phyloP scores from a whole-genome alignment of 2,113 vertebrate species.

The Tinamus guttatus region DNA sequence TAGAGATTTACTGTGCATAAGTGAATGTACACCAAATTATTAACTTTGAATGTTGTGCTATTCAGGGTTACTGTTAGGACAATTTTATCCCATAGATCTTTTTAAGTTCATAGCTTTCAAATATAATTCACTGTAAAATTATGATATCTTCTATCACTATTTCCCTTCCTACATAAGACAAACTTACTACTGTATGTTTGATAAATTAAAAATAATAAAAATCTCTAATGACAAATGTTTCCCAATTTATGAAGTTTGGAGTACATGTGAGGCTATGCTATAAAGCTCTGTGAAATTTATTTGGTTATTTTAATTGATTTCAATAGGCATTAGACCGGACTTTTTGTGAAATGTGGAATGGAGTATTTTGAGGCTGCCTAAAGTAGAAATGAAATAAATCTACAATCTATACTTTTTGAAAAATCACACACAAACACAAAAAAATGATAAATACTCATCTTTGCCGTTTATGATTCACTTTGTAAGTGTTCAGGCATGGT shows the following conservation, averaged over 20 bases:
- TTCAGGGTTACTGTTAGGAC: background rate
- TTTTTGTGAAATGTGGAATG: background rate
- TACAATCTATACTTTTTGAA: background rate
- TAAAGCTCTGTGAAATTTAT: background rate
- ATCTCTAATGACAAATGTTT: background rate
- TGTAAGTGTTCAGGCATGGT: background rate
- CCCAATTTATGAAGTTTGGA: background rate
- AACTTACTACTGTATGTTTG: background rate
- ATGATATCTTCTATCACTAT: background rate
- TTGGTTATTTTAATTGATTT: background rate
- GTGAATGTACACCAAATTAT: background rate
- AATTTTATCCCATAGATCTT: fast-evolving
- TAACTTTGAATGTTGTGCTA: background rate
- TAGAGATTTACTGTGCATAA: background rate
- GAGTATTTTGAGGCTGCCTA: background rate
- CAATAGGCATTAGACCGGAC: background rate
- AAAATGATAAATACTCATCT: background rate
- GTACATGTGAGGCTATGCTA: background rate
- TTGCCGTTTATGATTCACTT: background rate
- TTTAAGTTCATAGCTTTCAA: background rate
- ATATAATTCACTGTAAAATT: background rate
- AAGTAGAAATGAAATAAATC: background rate
- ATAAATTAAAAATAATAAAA: background rate
- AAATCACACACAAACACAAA: background rate
- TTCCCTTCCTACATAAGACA: background rate